Conservation (phyloP, 2,888 invertebrate genomes). For the Agriopis aurantiaria region DNA sequence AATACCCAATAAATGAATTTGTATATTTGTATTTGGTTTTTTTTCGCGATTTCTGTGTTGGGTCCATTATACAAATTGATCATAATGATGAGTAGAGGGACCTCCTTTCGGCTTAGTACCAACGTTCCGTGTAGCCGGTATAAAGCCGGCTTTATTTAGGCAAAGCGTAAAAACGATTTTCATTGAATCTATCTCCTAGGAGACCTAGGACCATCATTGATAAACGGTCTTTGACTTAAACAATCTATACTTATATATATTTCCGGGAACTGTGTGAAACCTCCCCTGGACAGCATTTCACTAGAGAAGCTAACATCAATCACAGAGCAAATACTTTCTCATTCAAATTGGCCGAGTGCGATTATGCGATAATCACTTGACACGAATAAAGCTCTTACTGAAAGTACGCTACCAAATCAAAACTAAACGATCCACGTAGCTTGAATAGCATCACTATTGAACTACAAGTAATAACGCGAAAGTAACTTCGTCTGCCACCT, state of each 20-base stretch:
- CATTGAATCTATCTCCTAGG: too few relatives aligned
- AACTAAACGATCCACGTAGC: not conserved
- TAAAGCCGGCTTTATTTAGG: too few relatives aligned
- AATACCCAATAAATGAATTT: too few relatives aligned
- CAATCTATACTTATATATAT: not conserved
- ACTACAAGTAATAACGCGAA: not conserved
- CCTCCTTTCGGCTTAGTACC: too few relatives aligned
- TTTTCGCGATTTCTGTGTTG: too few relatives aligned
- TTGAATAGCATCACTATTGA: not conserved
- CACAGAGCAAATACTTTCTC: conserved; percentile 27
- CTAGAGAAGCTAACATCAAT: conserved; percentile 13
- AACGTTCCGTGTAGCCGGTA: too few relatives aligned
- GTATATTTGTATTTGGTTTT: too few relatives aligned
- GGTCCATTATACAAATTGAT: too few relatives aligned
- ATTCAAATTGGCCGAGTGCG: conserved; percentile 13
- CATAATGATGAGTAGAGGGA: too few relatives aligned
- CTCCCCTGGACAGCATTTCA: conserved; percentile 9
- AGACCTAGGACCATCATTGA: too few relatives aligned
- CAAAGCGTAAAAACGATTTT: too few relatives aligned
- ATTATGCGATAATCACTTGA: conserved; percentile 31
- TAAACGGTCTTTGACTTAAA: too few relatives aligned
- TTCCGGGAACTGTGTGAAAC: not conserved
- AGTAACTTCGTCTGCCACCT: not conserved
- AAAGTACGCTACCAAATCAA: conserved; percentile 17
- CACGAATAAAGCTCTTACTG: conserved; percentile 29